Evolutionary conservation across 2,888 invertebrate species (phyloP), one percentile per base, ranked within the genome.

Genomic region (Rhynchonema sp.): DNA sequence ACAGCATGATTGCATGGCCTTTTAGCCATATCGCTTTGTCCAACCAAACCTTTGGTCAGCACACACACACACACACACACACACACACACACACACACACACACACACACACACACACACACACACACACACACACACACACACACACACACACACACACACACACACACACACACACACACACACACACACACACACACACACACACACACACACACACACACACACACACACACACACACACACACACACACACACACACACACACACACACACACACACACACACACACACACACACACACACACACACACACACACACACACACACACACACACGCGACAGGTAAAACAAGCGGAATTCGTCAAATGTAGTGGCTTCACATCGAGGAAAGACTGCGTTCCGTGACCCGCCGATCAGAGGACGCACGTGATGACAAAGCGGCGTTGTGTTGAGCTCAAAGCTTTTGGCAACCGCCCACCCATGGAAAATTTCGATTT

Each of bases 181-280:
- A 9, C 56, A 46, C 56, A 30, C 56, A n/a, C 46, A 23, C 56
- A 56, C 56, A 13, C 56, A 56, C 56, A 30, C 56, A 27, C 56
- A 13, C 56, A 56, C 56, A 20, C 56, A 56, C 30, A 13, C 30
- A 27, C 56, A 30, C 56, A 56, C 56, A 13, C 56, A 56, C 56
- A 30, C 56, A 27, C 56, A 30, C 56, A 56, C 56, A 20, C 56
- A 56, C 29, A 30, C 56, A n/a, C 56, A 30, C 56, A 56, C 56
- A 20, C 56, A 56, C 56, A 30, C 56, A 27, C 56, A 6, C 49
- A n/a, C 9, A 13, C 49, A 55, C 55, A 6, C 55, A 55, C 55
- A 22, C 55, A 55, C 55, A 6, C 55, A 55, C 55, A 22, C 55
- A 55, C 55, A 6, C 55, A 55, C 55, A 22, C 55, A 25, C 55